A percentile compares a stretch with the other conserved stretches of the same genome.
phyloP scores from a whole-genome alignment of 2,888 invertebrate genomes.

The Noctua comes region DNA sequence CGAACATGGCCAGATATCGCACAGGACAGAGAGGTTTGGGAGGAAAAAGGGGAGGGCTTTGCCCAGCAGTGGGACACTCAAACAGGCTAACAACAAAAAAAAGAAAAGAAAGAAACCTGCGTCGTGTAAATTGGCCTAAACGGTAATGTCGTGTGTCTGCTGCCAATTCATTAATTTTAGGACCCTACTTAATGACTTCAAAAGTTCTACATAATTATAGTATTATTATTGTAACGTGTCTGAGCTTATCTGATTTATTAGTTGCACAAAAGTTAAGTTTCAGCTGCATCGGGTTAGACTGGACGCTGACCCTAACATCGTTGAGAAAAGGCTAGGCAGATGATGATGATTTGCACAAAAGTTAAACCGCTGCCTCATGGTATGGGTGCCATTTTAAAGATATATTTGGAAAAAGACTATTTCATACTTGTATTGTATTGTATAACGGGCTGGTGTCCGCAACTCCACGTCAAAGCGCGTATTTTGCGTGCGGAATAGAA shows the following conservation, averaged over 20 bases:
- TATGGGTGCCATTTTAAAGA: conserved; percentile 5
- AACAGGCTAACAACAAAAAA: too few relatives aligned
- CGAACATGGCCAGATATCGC: too few relatives aligned
- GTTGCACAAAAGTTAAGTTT: conserved; percentile 3
- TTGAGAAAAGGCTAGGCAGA: background rate
- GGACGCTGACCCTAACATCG: too few relatives aligned
- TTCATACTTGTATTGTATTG: background rate
- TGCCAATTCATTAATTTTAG: conserved; percentile 20
- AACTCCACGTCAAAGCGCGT: too few relatives aligned
- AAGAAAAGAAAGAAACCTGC: background rate
- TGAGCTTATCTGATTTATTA: conserved; percentile 8
- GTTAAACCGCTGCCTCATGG: background rate
- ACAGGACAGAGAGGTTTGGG: too few relatives aligned
- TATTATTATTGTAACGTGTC: conserved; percentile 9
- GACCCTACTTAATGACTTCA: conserved; percentile 10
- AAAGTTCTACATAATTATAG: background rate
- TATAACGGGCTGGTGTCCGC: too few relatives aligned
- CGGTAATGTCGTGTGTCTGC: background rate
- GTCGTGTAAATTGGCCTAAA: background rate
- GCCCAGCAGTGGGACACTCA: too few relatives aligned
- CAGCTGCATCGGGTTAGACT: too few relatives aligned
- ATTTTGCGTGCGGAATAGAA: too few relatives aligned
- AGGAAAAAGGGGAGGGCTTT: too few relatives aligned
- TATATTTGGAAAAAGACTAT: conserved; percentile 4
- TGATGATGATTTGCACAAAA: background rate